Evolutionary conservation across 1,140 invertebrate species (phyloP).

Genomic region (Paraescarpia echinospica): DNA sequence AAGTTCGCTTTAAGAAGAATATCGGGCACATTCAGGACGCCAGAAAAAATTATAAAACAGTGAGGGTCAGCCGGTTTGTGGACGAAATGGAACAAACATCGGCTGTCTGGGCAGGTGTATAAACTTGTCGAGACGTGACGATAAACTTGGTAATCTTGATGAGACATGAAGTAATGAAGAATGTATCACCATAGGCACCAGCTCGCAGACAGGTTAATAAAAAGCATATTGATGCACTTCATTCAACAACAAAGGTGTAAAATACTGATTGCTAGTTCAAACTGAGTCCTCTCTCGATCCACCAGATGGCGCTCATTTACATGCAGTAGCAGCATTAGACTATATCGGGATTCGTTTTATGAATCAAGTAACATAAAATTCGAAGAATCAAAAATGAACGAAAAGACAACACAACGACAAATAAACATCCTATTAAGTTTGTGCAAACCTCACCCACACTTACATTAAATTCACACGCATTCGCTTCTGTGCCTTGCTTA

Average conservation of each 20-base stretch:
- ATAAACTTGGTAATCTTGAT: background rate
- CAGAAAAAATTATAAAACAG: background rate
- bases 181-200: background rate
- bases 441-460: background rate
- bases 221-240: background rate
- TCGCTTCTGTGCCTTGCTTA: background rate
- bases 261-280: background rate
- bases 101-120: background rate
- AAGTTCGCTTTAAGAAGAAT: background rate
- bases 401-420: background rate
- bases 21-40: background rate
- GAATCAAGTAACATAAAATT: background rate
- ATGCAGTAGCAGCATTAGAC: background rate
- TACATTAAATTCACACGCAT: background rate
- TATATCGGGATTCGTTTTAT: background rate
- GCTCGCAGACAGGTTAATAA: background rate
- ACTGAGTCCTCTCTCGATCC: background rate
- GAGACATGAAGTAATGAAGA: background rate
- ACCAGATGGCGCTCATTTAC: background rate
- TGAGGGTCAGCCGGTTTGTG: background rate
- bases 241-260: background rate
- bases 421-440: background rate
- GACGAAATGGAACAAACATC: background rate
- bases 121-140: background rate
- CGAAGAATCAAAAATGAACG: background rate